phyloP scores from a whole-genome alignment of 2,888 invertebrate species.

The Synanthedon vespiformis region DNA sequence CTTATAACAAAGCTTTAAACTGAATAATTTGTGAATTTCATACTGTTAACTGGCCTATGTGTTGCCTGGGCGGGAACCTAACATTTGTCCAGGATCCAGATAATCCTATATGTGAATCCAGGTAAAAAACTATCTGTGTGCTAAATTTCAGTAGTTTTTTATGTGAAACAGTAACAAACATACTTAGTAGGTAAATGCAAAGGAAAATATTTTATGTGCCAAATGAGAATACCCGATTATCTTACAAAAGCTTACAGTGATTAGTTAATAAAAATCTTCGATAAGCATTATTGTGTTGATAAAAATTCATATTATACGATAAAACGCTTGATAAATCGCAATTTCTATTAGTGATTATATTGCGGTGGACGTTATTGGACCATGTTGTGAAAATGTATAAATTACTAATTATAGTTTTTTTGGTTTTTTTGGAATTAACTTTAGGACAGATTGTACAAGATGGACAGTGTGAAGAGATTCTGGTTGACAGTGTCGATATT shows the following conservation, averaged over 20 bases:
- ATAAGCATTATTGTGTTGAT: not conserved
- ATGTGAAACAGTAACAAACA: too few species aligned
- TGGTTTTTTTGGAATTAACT: constrained; percentile 26
- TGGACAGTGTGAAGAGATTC: constrained; percentile 28
- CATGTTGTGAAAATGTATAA: constrained; percentile 43
- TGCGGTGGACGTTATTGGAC: constrained; percentile 7
- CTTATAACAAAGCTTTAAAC: too few species aligned
- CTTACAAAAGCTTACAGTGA: not conserved
- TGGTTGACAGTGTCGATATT: not conserved
- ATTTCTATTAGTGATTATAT: not conserved
- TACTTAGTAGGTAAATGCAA: too few species aligned
- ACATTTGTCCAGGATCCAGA: too few species aligned
- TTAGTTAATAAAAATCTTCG: not conserved
- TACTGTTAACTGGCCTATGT: too few species aligned
- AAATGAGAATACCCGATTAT: too few species aligned
- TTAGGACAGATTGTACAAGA: constrained; percentile 34
- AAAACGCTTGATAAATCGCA: not conserved
- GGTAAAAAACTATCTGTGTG: too few species aligned
- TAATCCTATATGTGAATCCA: too few species aligned
- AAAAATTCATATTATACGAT: not conserved
- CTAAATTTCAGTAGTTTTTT: too few species aligned
- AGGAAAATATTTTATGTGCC: too few species aligned
- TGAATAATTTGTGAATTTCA: too few species aligned
- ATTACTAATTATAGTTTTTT: constrained; percentile 28
- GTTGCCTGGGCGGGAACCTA: too few species aligned